Evolutionary conservation across 2,888 invertebrate genomes (phyloP), one percentile per base, ranked within the genome.

Genomic region (Alviniconcha strummeri): DNA sequence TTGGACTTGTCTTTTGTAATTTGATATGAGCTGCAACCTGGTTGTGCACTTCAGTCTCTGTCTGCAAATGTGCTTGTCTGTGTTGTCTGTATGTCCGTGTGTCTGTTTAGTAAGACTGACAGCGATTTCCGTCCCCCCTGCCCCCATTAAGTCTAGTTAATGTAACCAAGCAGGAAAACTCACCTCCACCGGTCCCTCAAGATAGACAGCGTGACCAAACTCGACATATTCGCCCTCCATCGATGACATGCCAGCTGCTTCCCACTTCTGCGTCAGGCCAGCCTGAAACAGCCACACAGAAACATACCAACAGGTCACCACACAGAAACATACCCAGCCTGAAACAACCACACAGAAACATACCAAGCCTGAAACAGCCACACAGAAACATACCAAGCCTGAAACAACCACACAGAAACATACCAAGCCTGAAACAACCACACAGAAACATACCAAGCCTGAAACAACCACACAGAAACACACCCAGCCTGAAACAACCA

Each of bases 151-250:
- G 36, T 36, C 36, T 36, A 3, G 0, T 36, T 36, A 36, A 36
- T 36, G 3, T 36, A 36, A 36, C 36, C 36, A 36, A 36, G 36
- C 36, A 36, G 36, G 36, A 36, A 36, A 36, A 57, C 86, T 81
- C 19, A 90, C 91, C 92, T 98, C 98, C 0, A 97, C 96, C 0
- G 97, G 96, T 0, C 97, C 97, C 77, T 97, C 97, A 81, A 97
- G 93, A 17, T 95, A 89, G 17, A 97, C 93, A 13, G 95, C 94
- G 87, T 95, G 95, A 52, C 95, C 94, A 94, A 97, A 97, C 84
- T 96, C 96, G 15, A 98, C 95, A 90, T 95, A 96, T 92, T 98
- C 98, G 0, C 97, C 97, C 89, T 98, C 97, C 86, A 96, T 96
- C 0, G 97, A 96, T 91, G 95, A 96, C 97, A 98, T 98, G 0